Evolutionary conservation across 2,888 invertebrate species (phyloP), one percentile per base, ranked within the genome.

Genomic region (Cerastoderma edule): DNA sequence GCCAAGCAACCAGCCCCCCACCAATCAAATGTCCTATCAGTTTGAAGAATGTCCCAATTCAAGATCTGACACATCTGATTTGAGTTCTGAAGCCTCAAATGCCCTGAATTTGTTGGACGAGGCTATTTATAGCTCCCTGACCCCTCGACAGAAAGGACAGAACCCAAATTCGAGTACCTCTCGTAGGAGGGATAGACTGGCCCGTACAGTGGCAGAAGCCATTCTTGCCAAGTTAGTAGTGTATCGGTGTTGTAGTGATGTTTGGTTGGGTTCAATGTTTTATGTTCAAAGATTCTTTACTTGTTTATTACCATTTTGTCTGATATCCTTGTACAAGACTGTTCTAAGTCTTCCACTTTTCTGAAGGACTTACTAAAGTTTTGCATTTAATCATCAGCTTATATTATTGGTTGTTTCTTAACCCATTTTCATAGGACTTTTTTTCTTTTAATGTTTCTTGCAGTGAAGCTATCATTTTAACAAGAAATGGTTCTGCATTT

Each of bases 211-310:
- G 1, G 89, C 89, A 5, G 78, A 86, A 67, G 83, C 85, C 22
- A 82, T 89, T 35, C 65, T 89, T 72, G 87, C 87, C 60, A 88
- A 89, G 89, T 89, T 84, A 87, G 76, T 78, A 73, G 44, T 19
- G 16, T n/a, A 16, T 39, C 22, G 27, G 27, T 60, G 60, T 60
- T 60, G 60, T 60, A 39, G 35, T 24, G n/a, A 30, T 48, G 48
- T 48, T 44, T 48, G n/a, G 48, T 48, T 19, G 44, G 8, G 44
- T 48, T 48, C n/a, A n/a, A n/a, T n/a, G n/a, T n/a, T n/a, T n/a
- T n/a, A n/a, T n/a, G n/a, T n/a, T n/a, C n/a, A n/a, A n/a, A n/a
- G n/a, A n/a, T n/a, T n/a, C n/a, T n/a, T n/a, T n/a, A n/a, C n/a
- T n/a, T n/a, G n/a, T n/a, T n/a, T n/a, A n/a, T n/a, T n/a, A n/a